These are phyloP conservation scores for Deilephila porcellus DNA, from an alignment of 2,888 invertebrate species.

Conservation along the genomic window DNA sequence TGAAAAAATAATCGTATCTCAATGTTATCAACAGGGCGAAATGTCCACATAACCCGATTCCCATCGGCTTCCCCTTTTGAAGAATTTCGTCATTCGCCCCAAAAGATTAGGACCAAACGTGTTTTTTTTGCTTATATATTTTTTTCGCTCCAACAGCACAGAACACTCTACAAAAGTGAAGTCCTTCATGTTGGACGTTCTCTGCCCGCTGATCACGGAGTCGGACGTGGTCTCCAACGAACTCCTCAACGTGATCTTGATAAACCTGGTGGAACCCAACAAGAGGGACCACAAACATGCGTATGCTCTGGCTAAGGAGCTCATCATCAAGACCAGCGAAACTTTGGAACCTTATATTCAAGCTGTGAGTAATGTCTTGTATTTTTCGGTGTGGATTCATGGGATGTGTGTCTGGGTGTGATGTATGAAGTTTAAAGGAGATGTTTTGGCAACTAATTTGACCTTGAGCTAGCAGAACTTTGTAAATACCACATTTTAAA, in stretches of 20 bases:
- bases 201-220: slow-evolving; percentile 97
- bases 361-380: slow-evolving; percentile 85
- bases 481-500: no score
- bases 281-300: slow-evolving; percentile 96
- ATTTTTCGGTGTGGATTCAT: background rate
- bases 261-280: slow-evolving; percentile 97
- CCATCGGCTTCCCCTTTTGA: no score
- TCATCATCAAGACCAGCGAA: slow-evolving; percentile 95
- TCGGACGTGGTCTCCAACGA: slow-evolving; percentile 98
- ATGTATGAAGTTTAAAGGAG: background rate
- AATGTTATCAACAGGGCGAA: no score
- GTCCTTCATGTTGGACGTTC: slow-evolving; percentile 97
- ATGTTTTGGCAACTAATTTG: background rate
- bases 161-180: slow-evolving; percentile 98
- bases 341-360: slow-evolving; percentile 98
- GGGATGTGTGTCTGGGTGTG: slow-evolving; percentile 7
- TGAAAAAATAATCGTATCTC: no score
- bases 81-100: no score
- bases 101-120: no score
- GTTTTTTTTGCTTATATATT: background rate
- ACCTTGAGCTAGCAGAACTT: no score
- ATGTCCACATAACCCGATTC: no score
- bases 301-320: slow-evolving; percentile 95
- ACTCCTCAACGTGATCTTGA: slow-evolving; percentile 95
- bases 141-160: slow-evolving; percentile 85